Percentiles rank a stretch among this genome's conserved stretches.
phyloP scores from a whole-genome alignment of 2,113 vertebrate species.

The Cercopithecus mona region DNA sequence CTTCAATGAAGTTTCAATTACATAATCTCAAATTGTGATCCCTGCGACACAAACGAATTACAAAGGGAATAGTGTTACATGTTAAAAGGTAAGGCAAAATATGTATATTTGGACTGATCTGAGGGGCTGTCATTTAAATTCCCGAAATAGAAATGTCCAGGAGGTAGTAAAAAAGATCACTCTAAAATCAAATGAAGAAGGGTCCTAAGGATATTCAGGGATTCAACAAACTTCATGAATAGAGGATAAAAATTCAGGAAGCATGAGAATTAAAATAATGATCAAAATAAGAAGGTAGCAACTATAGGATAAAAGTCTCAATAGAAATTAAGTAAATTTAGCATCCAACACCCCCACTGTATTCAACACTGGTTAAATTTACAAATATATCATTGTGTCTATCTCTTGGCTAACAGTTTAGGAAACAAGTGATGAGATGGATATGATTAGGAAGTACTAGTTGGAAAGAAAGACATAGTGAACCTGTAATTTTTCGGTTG shows the following conservation, averaged over 20 bases:
- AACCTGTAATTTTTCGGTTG: not conserved
- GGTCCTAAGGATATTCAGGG: not conserved
- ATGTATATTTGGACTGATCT: not conserved
- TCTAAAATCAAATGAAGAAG: not conserved
- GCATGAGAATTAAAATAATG: not conserved
- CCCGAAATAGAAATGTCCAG: conserved; percentile 3
- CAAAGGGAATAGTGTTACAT: not conserved
- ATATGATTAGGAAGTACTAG: not conserved
- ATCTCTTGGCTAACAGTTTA: not conserved
- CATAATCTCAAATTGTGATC: not conserved
- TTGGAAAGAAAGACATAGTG: not conserved
- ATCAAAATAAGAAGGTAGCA: not conserved
- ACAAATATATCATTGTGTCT: not conserved
- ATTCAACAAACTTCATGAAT: conserved; percentile 27
- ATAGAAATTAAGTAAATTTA: not conserved
- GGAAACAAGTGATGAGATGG: not conserved
- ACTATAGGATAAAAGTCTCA: not conserved
- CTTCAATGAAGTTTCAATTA: not conserved
- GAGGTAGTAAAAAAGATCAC: not conserved
- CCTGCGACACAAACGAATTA: not conserved
- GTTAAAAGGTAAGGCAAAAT: not conserved
- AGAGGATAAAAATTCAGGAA: not conserved
- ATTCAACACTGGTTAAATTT: not conserved
- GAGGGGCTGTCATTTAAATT: not conserved
- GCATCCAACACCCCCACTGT: not conserved